Percentiles rank a stretch among this genome's conserved stretches.
Evolutionary conservation across 1,140 invertebrate species (phyloP).

Genomic region (Pachyrhynchus sulphureomaculatus): DNA sequence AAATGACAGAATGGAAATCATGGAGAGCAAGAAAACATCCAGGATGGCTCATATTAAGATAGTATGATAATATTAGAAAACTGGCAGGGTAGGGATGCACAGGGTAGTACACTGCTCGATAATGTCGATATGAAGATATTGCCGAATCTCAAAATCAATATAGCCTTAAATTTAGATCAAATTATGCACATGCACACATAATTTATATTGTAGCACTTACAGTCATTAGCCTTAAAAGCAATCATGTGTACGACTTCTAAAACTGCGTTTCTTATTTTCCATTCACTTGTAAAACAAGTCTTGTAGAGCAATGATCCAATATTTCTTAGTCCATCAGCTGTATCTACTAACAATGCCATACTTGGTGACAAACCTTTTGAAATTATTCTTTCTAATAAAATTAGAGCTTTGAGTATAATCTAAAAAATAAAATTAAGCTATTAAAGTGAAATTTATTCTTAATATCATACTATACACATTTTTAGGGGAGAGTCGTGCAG

Average conservation of each 20-base stretch:
- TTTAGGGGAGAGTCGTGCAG: background rate
- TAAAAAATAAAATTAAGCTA: background rate
- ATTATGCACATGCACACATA: too few species aligned
- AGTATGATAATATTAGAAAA: too few species aligned
- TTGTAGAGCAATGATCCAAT: conserved; percentile 17
- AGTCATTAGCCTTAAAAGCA: conserved; percentile 13
- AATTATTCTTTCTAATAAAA: conserved; percentile 6
- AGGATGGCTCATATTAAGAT: too few species aligned
- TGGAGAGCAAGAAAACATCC: too few species aligned
- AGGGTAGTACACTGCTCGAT: too few species aligned
- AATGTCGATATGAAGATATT: too few species aligned
- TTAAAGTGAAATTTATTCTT: background rate
- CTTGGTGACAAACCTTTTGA: conserved; percentile 10
- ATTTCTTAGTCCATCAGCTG: conserved; percentile 2
- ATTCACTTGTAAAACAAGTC: conserved; percentile 18
- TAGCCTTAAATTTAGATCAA: too few species aligned
- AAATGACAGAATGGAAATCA: too few species aligned
- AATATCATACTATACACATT: background rate
- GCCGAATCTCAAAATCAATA: too few species aligned
- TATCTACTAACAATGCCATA: conserved; percentile 20
- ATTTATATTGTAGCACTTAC: conserved; percentile 5
- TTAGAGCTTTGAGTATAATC: background rate
- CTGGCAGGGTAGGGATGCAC: too few species aligned
- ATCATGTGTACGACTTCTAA: conserved; percentile 13
- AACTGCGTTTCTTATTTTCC: conserved; percentile 13